Evolutionary conservation across 2,888 invertebrate genomes (phyloP), one percentile per base, ranked within the genome.

Genomic region (Eubasilissa splendida): DNA sequence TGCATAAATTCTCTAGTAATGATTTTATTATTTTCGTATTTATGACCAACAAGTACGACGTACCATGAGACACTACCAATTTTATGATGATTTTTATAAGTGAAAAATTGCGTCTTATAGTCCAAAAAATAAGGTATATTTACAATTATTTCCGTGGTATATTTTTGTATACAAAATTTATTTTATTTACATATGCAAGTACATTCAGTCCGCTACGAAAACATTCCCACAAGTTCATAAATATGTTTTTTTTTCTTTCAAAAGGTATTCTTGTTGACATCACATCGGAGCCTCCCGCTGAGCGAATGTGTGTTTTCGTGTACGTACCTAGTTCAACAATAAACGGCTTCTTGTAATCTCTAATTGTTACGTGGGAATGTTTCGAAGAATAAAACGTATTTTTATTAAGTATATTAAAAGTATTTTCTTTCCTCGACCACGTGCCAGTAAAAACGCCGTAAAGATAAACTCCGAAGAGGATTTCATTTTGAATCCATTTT

Each of bases 381-480:
- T 3, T 71, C 10, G 71, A 14, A 22, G 14, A 22, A 71, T 31
- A 58, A 58, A 58, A 10, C 58, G 11, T 9, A 58, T 42, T 42
- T 68, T 68, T 68, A 14, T 42, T 50, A 68, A 68, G 68, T 63
- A 33, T 31, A 63, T 50, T 11, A 4, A 22, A 71, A 54, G 52
- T 14, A 52, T 68, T 52, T 68, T 50, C 68, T 14, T 11, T n/a
- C n/a, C 68, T 4, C 50, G 12, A 68, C n/a, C 50, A 50, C 68
- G 42, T 68, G 71, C 54, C 33, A 71, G 14, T 71, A 71, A 71
- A 71, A 71, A 71, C 14, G 54, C 22, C 71, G 33, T 71, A 71
- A 77, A 77, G 70, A 77, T 77, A 52, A 70, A 58, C 52, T 77
- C 68, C 68, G 42, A 58, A 77, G 68, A 77, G 68, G 59, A 68